These are phyloP conservation scores for Taphrorychus bicolor DNA, from an alignment of 2,888 invertebrate species.

Conservation along the genomic window DNA sequence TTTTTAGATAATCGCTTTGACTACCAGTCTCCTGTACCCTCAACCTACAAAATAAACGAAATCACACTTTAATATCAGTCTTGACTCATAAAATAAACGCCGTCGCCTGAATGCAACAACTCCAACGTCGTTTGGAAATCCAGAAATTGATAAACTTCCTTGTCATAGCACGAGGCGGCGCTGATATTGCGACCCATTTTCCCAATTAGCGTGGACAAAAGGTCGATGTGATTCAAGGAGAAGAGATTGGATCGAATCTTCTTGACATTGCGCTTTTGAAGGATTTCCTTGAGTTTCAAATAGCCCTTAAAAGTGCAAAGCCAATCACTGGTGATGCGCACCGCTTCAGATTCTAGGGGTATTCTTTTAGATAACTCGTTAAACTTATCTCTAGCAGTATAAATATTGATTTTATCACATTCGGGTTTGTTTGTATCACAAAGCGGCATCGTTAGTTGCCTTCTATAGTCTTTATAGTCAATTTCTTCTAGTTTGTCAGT, in stretches of 20 bases:
- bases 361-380: neutral
- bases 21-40: too few species aligned
- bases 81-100: neutral
- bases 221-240: conserved; percentile 10
- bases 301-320: conserved; percentile 22
- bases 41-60: too few species aligned
- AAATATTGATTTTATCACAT: conserved; percentile 13
- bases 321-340: conserved; percentile 23
- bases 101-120: neutral
- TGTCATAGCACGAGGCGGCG: neutral
- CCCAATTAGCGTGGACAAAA: conserved; percentile 5
- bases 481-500: neutral
- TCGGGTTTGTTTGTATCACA: conserved; percentile 4
- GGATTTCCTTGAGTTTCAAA: conserved; percentile 18
- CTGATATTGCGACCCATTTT: neutral
- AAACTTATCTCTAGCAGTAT: neutral
- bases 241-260: neutral
- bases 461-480: conserved; percentile 13
- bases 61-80: too few species aligned
- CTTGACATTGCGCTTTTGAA: neutral
- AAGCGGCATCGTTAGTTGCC: neutral
- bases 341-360: conserved; percentile 1
- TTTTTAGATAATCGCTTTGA: too few species aligned
- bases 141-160: conserved; percentile 3
- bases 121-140: conserved; percentile 6